These are phyloP conservation scores for Ellobium chinense DNA, from an alignment of 2,888 invertebrate species.

Conservation along the genomic window DNA sequence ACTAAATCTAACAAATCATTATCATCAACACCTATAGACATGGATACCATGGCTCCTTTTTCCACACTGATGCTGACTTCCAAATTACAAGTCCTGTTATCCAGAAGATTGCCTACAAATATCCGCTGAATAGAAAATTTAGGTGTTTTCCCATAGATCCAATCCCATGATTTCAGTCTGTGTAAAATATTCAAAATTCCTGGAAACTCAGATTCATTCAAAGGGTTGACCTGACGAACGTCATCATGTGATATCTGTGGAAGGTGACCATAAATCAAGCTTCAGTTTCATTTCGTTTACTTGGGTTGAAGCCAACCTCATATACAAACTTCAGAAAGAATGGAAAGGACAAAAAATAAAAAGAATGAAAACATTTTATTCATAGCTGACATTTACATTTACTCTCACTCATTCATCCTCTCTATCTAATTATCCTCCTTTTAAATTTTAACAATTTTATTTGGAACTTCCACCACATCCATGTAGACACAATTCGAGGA, in stretches of 20 bases:
- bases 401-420: no score
- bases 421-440: no score
- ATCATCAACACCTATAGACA: not conserved
- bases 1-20: not conserved
- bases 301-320: no score
- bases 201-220: slow-evolving; percentile 56
- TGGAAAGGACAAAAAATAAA: no score
- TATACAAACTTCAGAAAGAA: no score
- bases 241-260: not conserved
- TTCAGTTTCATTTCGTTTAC: no score
- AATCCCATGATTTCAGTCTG: slow-evolving; percentile 62
- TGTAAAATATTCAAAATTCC: slow-evolving; percentile 55
- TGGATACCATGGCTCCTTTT: slow-evolving; percentile 4
- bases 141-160: slow-evolving; percentile 70
- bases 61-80: slow-evolving; percentile 8
- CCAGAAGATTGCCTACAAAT: slow-evolving; percentile 1
- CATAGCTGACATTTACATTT: no score
- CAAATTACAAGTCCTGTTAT: not conserved
- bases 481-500: no score
- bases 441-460: no score
- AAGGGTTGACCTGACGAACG: slow-evolving; percentile 53
- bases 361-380: no score
- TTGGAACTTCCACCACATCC: no score
- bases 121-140: slow-evolving; percentile 55
- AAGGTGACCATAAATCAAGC: no score